Evolutionary conservation across 2,888 invertebrate species (phyloP).

Genomic region (Philhelius pedissequus): DNA sequence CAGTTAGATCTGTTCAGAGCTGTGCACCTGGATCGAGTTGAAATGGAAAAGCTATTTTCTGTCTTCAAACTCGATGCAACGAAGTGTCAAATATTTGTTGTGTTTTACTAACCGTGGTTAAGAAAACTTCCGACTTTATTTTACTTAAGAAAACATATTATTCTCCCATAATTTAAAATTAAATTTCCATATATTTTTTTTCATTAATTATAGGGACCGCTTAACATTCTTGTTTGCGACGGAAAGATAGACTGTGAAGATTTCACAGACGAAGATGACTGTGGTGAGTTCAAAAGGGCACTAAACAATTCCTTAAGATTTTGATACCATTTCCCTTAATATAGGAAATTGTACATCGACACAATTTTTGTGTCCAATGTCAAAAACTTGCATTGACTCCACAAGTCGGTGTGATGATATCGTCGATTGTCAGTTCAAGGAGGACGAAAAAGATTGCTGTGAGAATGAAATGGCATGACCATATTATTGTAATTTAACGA

Average conservation of each 20-base stretch:
- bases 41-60: too few species aligned
- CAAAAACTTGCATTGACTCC: conserved; percentile 83
- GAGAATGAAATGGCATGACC: too few species aligned
- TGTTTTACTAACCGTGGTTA: too few species aligned
- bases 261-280: conserved; percentile 86
- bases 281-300: conserved; percentile 81
- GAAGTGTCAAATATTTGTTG: too few species aligned
- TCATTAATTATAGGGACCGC: conserved; percentile 70
- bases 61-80: too few species aligned
- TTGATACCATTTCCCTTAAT: background rate
- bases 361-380: conserved; percentile 83
- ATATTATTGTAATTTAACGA: too few species aligned
- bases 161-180: too few species aligned
- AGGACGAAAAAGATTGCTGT: conserved; percentile 91
- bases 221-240: conserved; percentile 85
- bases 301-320: too few species aligned
- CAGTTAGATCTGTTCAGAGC: too few species aligned
- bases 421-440: conserved; percentile 84
- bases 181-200: background rate
- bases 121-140: too few species aligned
- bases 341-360: conserved; percentile 81
- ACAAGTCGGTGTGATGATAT: conserved; percentile 83
- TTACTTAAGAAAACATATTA: too few species aligned
- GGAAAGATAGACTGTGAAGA: conserved; percentile 87
- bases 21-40: too few species aligned